Evolutionary conservation across 2,888 invertebrate species (phyloP).

Genomic region (Cinara cedri): DNA sequence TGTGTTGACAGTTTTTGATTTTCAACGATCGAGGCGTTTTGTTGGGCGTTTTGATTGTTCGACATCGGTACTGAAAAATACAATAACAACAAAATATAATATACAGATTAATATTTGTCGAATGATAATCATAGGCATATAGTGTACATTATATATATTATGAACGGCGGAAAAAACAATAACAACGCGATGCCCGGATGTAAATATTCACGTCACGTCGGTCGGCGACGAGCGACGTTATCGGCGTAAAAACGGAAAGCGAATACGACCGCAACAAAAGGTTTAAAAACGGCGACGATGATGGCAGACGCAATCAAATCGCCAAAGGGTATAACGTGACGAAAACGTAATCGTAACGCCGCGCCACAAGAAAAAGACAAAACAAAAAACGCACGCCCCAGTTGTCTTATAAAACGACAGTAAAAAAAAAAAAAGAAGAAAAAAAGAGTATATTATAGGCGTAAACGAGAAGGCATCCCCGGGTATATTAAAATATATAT

Average conservation of each 20-base stretch:
- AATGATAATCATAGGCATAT: no score
- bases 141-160: no score
- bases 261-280: constrained; percentile 3
- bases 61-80: constrained; percentile 53
- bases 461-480: not conserved
- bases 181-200: no score
- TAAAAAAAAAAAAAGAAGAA: not conserved
- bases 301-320: not conserved
- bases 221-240: no score
- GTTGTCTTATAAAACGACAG: constrained; percentile 20
- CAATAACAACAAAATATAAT: not conserved
- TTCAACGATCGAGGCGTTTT: constrained; percentile 40
- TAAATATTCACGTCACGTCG: no score
- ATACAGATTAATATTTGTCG: constrained; percentile 13
- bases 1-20: constrained; percentile 49
- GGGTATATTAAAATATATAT: not conserved
- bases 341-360: constrained; percentile 24
- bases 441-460: constrained; percentile 13
- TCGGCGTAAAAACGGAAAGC: not conserved
- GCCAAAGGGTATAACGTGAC: constrained; percentile 12
- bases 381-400: constrained; percentile 23
- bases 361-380: constrained; percentile 1
- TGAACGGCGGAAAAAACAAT: no score
- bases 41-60: constrained; percentile 50
- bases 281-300: not conserved